phyloP scores from a whole-genome alignment of 2,113 vertebrate species.

The Fukomys damarensis region DNA sequence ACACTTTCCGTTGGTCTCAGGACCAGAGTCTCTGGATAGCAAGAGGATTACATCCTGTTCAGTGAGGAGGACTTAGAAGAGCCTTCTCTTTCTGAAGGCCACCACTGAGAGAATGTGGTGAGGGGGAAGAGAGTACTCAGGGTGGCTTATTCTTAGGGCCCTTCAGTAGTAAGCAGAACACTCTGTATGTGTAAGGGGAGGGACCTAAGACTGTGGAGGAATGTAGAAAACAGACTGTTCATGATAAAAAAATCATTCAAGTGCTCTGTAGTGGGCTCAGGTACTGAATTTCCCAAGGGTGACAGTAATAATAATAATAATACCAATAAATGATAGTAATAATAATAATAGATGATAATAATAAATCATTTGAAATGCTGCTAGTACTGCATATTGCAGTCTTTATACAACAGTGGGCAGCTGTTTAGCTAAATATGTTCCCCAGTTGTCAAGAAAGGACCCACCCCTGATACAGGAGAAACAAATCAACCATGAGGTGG shows the following conservation, averaged over 20 bases:
- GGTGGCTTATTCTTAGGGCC: neutral
- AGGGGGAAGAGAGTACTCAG: neutral
- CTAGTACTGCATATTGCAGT: constrained; percentile 52
- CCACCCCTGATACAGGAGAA: constrained; percentile 44
- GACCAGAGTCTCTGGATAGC: neutral
- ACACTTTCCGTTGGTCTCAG: neutral
- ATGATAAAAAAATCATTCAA: neutral
- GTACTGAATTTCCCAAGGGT: constrained; percentile 50
- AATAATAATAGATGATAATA: constrained; percentile 73
- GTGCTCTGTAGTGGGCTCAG: constrained; percentile 45
- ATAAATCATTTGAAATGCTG: constrained; percentile 79
- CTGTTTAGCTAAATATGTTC: constrained; percentile 80
- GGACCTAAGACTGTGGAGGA: neutral
- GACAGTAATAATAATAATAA: constrained; percentile 77
- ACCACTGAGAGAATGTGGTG: neutral
- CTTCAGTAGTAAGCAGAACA: neutral
- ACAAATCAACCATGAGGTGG: constrained; percentile 58
- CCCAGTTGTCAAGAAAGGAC: constrained; percentile 79
- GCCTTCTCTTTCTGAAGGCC: neutral
- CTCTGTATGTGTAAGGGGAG: too few species aligned
- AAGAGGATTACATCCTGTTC: neutral
- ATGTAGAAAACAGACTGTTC: neutral
- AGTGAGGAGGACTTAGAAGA: neutral
- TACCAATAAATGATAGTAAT: constrained; percentile 75
- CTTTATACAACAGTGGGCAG: constrained; percentile 72